A percentile compares a stretch with the other conserved stretches of the same genome.
Evolutionary conservation across 2,888 invertebrate species (phyloP).

Genomic region (Aphrophora alni): DNA sequence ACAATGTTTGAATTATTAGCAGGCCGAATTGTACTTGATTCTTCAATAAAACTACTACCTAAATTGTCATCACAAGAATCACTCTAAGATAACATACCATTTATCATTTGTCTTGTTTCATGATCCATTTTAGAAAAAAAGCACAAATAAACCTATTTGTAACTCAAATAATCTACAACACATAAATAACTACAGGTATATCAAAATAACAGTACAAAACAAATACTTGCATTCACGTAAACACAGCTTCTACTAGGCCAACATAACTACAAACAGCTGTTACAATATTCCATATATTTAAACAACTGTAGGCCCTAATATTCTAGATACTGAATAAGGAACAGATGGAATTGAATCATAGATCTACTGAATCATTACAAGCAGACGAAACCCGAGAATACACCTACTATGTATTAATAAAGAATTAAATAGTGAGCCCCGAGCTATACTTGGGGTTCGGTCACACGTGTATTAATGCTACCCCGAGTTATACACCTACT

Average conservation of each 20-base stretch:
- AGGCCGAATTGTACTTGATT: neutral
- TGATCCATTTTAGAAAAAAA: neutral
- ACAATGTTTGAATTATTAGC: neutral
- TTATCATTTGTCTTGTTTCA: neutral
- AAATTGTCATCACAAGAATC: neutral
- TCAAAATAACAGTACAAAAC: neutral
- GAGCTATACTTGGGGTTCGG: no score
- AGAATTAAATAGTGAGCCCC: no score
- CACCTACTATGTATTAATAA: no score
- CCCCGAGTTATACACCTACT: no score
- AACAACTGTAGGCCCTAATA: neutral
- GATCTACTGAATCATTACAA: no score
- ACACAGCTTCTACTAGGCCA: neutral
- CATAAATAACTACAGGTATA: neutral
- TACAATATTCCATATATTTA: neutral
- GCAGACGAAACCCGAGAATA: no score
- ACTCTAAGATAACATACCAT: neutral
- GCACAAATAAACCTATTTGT: neutral
- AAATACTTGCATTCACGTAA: neutral
- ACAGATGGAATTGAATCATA: neutral
- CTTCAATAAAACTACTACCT: neutral
- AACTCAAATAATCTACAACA: neutral
- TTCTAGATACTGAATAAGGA: neutral
- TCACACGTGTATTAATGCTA: no score
- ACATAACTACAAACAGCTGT: neutral